Percentiles rank a stretch among this genome's conserved stretches.
Evolutionary conservation across 2,797 vertebrate genomes (phyloP).

Genomic region (Clarias pachynema): DNA sequence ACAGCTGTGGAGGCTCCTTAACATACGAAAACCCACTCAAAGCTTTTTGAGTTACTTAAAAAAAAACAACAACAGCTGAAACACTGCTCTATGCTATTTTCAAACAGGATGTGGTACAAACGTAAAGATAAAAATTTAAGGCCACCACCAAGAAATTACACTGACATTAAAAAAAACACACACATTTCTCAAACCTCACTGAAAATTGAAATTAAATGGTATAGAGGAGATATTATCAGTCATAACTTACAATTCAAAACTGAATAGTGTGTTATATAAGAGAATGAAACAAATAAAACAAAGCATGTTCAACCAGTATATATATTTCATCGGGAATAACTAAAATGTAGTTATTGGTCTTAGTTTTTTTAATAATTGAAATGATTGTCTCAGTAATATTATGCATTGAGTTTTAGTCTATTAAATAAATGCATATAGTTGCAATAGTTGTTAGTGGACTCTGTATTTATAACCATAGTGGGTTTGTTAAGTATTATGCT

Average conservation of each 20-base stretch:
- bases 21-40: constrained; percentile 62
- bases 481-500: background rate
- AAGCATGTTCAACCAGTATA: background rate
- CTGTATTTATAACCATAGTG: background rate
- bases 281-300: background rate
- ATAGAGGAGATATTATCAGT: background rate
- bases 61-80: constrained; percentile 34
- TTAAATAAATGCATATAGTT: background rate
- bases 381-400: background rate
- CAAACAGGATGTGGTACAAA: background rate
- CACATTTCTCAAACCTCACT: background rate
- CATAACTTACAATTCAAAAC: background rate
- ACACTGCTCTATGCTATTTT: constrained; percentile 32
- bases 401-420: background rate
- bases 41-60: constrained; percentile 56
- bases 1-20: constrained; percentile 68
- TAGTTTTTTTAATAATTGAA: background rate
- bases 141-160: background rate
- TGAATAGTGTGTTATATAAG: background rate
- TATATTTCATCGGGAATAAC: background rate
- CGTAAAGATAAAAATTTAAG: background rate
- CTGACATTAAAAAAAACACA: background rate
- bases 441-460: background rate
- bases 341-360: background rate
- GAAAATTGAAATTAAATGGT: background rate